Evolutionary conservation across 2,888 invertebrate species (phyloP).

Genomic region (Fragum fragum): DNA sequence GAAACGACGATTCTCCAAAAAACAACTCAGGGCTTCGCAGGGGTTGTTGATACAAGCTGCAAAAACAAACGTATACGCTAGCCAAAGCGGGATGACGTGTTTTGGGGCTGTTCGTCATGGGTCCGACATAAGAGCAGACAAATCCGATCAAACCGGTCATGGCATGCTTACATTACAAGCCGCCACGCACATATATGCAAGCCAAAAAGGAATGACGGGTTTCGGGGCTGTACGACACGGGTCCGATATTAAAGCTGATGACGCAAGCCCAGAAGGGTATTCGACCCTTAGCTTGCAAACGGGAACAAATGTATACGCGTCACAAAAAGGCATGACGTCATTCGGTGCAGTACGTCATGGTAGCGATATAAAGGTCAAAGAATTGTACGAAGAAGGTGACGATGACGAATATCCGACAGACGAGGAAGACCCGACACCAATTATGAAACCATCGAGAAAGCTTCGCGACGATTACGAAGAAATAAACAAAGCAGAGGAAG

Average conservation of each 20-base stretch:
- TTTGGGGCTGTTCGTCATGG: slow-evolving; percentile 61
- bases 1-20: slow-evolving; percentile 79
- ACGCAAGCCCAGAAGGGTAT: slow-evolving; percentile 41
- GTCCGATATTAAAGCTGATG: slow-evolving; percentile 78
- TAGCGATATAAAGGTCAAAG: slow-evolving; percentile 52
- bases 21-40: slow-evolving; percentile 82
- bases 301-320: slow-evolving; percentile 57
- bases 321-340: slow-evolving; percentile 54
- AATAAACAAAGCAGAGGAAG: slow-evolving; percentile 8
- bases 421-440: slow-evolving; percentile 50
- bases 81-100: slow-evolving; percentile 54
- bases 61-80: slow-evolving; percentile 53
- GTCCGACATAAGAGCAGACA: slow-evolving; percentile 55
- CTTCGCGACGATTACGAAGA: slow-evolving; percentile 42
- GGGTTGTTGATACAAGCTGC: slow-evolving; percentile 72
- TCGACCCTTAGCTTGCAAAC: slow-evolving; percentile 33
- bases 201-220: slow-evolving; percentile 61
- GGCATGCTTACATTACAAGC: slow-evolving; percentile 47
- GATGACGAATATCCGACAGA: slow-evolving; percentile 65
- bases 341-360: slow-evolving; percentile 61
- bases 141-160: slow-evolving; percentile 44
- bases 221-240: slow-evolving; percentile 74
- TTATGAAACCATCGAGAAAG: slow-evolving; percentile 43
- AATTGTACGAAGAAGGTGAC: slow-evolving; percentile 63
- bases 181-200: slow-evolving; percentile 56